Conservation (phyloP, 2,888 invertebrate species). For the Philereme transversata region DNA sequence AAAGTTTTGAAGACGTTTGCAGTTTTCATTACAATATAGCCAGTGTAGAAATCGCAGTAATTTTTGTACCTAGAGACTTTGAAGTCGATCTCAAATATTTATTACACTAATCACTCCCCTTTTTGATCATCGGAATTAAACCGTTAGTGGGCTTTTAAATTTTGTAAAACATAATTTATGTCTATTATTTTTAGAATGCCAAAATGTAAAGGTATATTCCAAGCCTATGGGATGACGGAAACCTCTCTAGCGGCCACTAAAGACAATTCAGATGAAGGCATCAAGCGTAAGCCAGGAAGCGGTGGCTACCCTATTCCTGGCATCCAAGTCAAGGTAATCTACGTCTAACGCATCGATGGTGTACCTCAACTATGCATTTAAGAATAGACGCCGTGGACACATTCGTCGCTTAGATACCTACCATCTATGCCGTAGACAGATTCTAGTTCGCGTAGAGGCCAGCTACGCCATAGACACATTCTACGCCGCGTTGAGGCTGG, state of each 20-base stretch:
- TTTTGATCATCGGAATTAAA: too few relatives aligned
- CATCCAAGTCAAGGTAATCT: slow-evolving; percentile 55
- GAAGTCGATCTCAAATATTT: too few relatives aligned
- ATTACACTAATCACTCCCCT: too few relatives aligned
- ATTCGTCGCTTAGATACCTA: background rate
- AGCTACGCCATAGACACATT: background rate
- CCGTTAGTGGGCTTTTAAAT: too few relatives aligned
- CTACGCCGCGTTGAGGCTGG: background rate
- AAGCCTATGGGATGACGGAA: slow-evolving; percentile 73
- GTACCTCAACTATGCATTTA: too few relatives aligned
- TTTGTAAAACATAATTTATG: slow-evolving; percentile 38
- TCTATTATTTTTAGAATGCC: slow-evolving; percentile 51
- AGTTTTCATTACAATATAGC: too few relatives aligned
- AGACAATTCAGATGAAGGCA: slow-evolving; percentile 46
- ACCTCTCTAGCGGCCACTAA: slow-evolving; percentile 59
- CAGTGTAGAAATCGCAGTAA: too few relatives aligned
- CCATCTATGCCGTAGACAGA: background rate
- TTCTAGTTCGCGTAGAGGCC: too few relatives aligned
- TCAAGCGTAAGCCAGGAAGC: slow-evolving; percentile 54
- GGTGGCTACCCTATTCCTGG: slow-evolving; percentile 61
- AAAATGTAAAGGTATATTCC: slow-evolving; percentile 61
- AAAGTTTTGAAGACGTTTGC: too few relatives aligned
- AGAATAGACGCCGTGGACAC: background rate
- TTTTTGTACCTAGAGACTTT: too few relatives aligned
- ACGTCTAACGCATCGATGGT: background rate